Base-by-base conservation (phyloP, 1,140 invertebrate species). In the Littorina saxatilis region DNA sequence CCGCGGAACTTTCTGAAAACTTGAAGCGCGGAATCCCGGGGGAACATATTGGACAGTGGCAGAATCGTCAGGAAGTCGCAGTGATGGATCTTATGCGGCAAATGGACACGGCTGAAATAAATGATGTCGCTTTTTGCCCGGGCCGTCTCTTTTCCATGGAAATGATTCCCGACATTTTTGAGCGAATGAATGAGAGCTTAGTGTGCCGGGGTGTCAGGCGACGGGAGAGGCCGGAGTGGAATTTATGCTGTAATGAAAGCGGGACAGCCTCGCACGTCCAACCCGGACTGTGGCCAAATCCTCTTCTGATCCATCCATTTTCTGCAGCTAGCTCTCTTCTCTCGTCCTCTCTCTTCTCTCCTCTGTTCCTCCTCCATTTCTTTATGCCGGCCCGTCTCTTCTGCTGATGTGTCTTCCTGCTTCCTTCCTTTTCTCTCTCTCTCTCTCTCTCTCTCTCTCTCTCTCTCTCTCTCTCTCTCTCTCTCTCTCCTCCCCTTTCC, bases 171-270 rank as follows among this genome's bases (percentile, higher is more conserved):
- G 72, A n/a, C 80, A 81, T 73, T 81, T 81, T 81, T 81, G 73
- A 68, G 70, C 58, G 72, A 81, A 81, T 76, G 80, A 81, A 81
- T 81, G 50, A 81, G 73, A 63, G 80, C 55, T 43, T 74, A 81
- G 73, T 75, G 73, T 75, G 73, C 74, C 17, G 40, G 43, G 73
- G 72, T 39, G 52, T 66, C 29, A 32, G 11, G 50, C 2, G 74
- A 32, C 2, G 55, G 29, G 47, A 63, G 50, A 35, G 47, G 77
- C 58, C 39, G 27, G 39, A 76, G 52, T 17, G 55, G 80, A 81
- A 73, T 81, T 81, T 81, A 81, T 81, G 80, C 80, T 63, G 80
- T 81, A 81, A 81, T 81, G 80, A 81, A 81, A 75, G 72, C 74
- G 55, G 50, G 55, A 58, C 47, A 58, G 55, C 52, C 37, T 23